These are phyloP conservation scores for Drosophila neutralis DNA, from an alignment of 2,888 invertebrate species.

Conservation along the genomic window DNA sequence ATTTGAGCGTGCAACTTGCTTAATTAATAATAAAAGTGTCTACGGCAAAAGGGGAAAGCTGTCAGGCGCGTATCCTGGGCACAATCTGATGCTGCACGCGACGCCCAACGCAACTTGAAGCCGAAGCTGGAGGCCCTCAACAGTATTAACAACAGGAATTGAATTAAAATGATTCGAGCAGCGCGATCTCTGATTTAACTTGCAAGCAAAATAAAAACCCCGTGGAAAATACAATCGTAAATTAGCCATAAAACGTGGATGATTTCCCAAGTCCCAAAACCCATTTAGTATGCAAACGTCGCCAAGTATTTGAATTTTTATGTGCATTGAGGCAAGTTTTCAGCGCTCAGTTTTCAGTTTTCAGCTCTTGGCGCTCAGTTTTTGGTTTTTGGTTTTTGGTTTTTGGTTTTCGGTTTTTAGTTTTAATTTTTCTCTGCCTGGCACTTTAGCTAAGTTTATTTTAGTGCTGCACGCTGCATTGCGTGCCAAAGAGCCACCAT, in stretches of 20 bases:
- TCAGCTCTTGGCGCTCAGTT: slow-evolving; percentile 31
- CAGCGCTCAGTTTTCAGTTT: slow-evolving; percentile 41
- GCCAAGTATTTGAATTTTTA: slow-evolving; percentile 75
- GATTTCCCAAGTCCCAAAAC: slow-evolving; percentile 17
- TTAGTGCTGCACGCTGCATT: slow-evolving; percentile 65
- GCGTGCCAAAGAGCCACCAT: slow-evolving; percentile 63
- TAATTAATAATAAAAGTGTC: slow-evolving; percentile 73
- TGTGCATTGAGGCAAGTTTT: slow-evolving; percentile 66
- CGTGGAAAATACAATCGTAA: slow-evolving; percentile 58
- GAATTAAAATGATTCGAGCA: slow-evolving; percentile 45
- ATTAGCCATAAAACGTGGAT: slow-evolving; percentile 67
- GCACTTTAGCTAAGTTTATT: slow-evolving; percentile 66
- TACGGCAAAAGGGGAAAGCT: slow-evolving; percentile 51
- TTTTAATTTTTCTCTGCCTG: slow-evolving; percentile 29
- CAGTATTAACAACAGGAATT: slow-evolving; percentile 55
- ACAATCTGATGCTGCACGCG: slow-evolving; percentile 32
- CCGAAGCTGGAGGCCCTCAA: slow-evolving; percentile 1
- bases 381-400: slow-evolving; percentile 27
- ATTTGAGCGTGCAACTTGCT: slow-evolving; percentile 72
- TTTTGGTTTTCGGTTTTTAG: slow-evolving; percentile 20
- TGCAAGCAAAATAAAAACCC: slow-evolving; percentile 20
- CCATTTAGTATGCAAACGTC: slow-evolving; percentile 62
- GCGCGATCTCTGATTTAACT: slow-evolving; percentile 38
- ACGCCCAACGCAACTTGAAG: slow-evolving; percentile 9
- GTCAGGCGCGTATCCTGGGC: slow-evolving; percentile 69